Percentiles rank a stretch among this genome's conserved stretches.
Conservation (phyloP, 2,888 invertebrate species). For the Cantharis nigra region DNA sequence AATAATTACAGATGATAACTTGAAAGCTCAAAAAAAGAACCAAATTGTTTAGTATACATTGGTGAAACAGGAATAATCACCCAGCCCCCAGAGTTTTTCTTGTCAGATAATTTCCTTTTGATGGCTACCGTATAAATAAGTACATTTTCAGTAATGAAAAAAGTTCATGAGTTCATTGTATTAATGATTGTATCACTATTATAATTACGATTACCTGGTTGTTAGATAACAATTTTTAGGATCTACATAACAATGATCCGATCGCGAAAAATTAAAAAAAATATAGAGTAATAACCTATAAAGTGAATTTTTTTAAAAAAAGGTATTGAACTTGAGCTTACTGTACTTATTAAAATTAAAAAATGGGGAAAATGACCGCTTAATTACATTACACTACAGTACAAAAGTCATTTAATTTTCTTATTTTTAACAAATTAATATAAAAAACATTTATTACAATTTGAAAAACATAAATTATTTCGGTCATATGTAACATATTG, state of each 20-base stretch:
- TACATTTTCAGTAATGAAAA: background rate
- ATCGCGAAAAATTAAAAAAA: background rate
- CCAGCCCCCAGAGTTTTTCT: background rate
- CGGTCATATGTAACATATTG: no score
- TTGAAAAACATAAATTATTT: no score
- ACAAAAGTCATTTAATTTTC: background rate
- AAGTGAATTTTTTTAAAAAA: background rate
- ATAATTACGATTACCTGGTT: background rate
- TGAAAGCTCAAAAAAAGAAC: background rate
- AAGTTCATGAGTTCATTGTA: background rate
- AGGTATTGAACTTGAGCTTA: background rate
- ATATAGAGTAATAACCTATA: background rate
- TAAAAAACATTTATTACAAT: no score
- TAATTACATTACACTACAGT: background rate
- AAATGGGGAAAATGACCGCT: background rate
- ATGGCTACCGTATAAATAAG: background rate
- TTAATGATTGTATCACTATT: background rate
- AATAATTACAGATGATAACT: background rate
- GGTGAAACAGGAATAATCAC: no score
- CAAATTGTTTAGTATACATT: no score
- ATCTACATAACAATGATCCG: background rate
- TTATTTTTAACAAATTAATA: no score
- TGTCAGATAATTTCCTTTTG: background rate
- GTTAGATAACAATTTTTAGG: background rate
- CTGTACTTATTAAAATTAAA: background rate